Conservation (phyloP, 2,113 vertebrate species). For the Setophaga petechia region DNA sequence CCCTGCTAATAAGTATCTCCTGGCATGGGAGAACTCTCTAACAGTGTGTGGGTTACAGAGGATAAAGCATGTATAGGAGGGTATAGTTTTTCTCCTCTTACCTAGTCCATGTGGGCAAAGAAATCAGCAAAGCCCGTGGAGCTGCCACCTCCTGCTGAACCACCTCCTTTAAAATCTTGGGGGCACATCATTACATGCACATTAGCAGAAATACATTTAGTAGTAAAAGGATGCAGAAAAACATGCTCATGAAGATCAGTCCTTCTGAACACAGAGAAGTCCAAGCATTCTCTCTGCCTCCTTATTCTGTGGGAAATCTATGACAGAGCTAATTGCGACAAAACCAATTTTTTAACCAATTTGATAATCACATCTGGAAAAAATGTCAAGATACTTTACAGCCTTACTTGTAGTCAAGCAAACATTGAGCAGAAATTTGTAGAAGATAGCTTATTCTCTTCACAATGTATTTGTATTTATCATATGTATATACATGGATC, state of each 20-base stretch:
- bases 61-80: neutral
- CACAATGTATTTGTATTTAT: neutral
- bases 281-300: neutral
- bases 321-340: neutral
- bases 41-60: accelerated
- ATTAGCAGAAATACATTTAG: neutral
- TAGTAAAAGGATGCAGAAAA: neutral
- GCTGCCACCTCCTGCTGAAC: neutral
- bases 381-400: neutral
- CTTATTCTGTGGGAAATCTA: neutral
- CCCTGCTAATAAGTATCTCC: neutral
- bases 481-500: accelerated
- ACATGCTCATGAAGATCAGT: neutral
- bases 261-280: neutral
- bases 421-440: neutral
- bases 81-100: neutral
- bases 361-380: neutral
- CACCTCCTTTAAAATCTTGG: neutral
- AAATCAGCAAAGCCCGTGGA: neutral
- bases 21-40: neutral
- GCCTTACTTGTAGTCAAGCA: neutral
- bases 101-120: neutral
- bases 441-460: neutral
- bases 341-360: neutral
- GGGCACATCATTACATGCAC: neutral